Percentiles rank a stretch among this genome's conserved stretches.
Conservation (phyloP, 2,888 invertebrate species). For the Microctonus hyperodae region DNA sequence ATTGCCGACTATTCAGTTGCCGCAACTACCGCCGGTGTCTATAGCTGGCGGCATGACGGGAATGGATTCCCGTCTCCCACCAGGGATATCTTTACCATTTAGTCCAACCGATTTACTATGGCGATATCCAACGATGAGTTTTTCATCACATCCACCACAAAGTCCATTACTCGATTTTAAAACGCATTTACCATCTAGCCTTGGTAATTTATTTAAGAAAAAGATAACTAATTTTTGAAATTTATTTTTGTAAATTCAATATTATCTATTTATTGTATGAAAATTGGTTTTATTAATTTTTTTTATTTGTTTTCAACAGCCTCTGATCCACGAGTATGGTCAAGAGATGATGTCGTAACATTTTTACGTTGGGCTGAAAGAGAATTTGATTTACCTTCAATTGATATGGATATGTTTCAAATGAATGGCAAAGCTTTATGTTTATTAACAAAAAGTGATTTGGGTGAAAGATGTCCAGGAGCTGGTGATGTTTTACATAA, state of each 20-base stretch:
- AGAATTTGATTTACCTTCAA: slow-evolving; percentile 89
- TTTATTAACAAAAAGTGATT: slow-evolving; percentile 86
- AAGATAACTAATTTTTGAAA: background rate
- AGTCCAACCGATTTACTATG: slow-evolving; percentile 84
- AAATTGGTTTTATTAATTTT: no score
- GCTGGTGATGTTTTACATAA: slow-evolving; percentile 95
- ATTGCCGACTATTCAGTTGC: slow-evolving; percentile 64
- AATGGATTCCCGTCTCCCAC: slow-evolving; percentile 76
- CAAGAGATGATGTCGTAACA: slow-evolving; percentile 85
- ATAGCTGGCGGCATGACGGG: slow-evolving; percentile 68
- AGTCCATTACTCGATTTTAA: slow-evolving; percentile 84
- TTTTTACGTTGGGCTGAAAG: slow-evolving; percentile 92
- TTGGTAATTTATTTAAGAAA: slow-evolving; percentile 68
- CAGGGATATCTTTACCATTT: slow-evolving; percentile 80
- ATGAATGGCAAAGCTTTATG: slow-evolving; percentile 98
- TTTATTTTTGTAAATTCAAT: background rate
- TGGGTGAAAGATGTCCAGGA: slow-evolving; percentile 90
- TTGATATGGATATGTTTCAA: slow-evolving; percentile 93
- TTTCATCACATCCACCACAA: slow-evolving; percentile 70
- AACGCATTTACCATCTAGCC: slow-evolving; percentile 82
- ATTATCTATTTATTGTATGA: no score
- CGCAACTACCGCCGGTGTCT: slow-evolving; percentile 61
- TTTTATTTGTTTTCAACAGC: slow-evolving; percentile 63
- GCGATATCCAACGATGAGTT: slow-evolving; percentile 85
- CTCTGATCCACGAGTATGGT: slow-evolving; percentile 89